Base-by-base conservation (phyloP, 2,888 invertebrate species). In the Caenorhabditis sp. region DNA sequence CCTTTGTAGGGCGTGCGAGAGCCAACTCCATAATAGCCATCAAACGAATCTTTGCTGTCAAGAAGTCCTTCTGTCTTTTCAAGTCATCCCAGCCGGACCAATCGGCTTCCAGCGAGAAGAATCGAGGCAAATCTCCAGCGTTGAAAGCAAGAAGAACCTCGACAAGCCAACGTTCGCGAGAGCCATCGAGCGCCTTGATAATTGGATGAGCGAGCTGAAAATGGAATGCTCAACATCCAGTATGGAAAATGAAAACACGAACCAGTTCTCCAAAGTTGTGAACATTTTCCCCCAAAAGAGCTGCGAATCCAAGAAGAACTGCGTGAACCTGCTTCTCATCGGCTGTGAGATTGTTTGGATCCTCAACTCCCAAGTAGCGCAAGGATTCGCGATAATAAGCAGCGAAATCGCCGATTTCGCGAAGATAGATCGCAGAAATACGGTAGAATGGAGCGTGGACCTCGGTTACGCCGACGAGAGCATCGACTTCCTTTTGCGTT, bases 21-120 rank as follows among this genome's bases (percentile, higher is more conserved):
- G 98, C 97, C 96, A 98, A 97, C 95, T 98, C 97, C 97, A 99
- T 98, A 0, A 99, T 94, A 92, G 98, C 97, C 19, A 99, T 94
- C 24, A 99, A 94, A 0, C 96, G 96, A 83, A 99, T 97, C 94
- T 99, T 99, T 93, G 96, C 96, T 26, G 90, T 83, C 47, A 92
- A 80, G 26, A 89, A 81, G 6, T 88, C 87, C 31, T 85, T 86
- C 61, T 90, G 84, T 41, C 85, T 86, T 56, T 87, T 87, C 68
- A 93, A 85, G 54, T 91, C 90, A 22, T 87, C 85, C 87, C 90
- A 93, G 90, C 93, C 93, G 91, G 82, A 95, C 94, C 4, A 92
- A 14, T 90, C 59, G 10, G 94, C 94, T 95, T 16, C 96, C 96
- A 6, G 94, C 94, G 91, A 61, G 58, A 75, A 85, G 79, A 89